Evolutionary conservation across 1,140 invertebrate species (phyloP).

Genomic region (Drosophila paulistorum): DNA sequence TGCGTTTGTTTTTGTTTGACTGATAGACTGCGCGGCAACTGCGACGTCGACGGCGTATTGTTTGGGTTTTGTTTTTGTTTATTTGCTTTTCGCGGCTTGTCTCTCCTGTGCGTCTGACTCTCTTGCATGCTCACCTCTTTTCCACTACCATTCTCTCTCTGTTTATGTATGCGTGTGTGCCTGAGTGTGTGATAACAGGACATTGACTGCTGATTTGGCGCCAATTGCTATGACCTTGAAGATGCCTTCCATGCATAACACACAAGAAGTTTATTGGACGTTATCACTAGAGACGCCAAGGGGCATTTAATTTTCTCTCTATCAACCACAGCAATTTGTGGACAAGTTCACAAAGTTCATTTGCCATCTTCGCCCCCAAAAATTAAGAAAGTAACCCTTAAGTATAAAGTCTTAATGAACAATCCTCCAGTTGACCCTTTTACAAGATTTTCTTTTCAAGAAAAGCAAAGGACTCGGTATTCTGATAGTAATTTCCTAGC

Average conservation of each 20-base stretch:
- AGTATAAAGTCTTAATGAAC: too few relatives aligned
- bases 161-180: not conserved
- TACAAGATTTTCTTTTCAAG: too few relatives aligned
- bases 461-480: too few relatives aligned
- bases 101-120: conserved; percentile 14
- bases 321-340: too few relatives aligned
- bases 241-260: not conserved
- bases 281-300: too few relatives aligned
- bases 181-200: conserved; percentile 49
- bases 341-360: too few relatives aligned
- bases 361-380: too few relatives aligned
- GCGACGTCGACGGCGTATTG: conserved; percentile 45
- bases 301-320: too few relatives aligned
- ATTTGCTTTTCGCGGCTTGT: conserved; percentile 52
- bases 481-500: too few relatives aligned
- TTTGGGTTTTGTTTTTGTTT: conserved; percentile 58
- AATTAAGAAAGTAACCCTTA: too few relatives aligned
- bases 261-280: too few relatives aligned
- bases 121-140: not conserved
- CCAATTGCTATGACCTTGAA: conserved; percentile 50
- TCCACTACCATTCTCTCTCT: conserved; percentile 3
- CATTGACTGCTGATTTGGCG: conserved; percentile 58
- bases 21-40: conserved; percentile 50
- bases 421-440: too few relatives aligned
- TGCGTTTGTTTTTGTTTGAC: conserved; percentile 55